Evolutionary conservation across 2,888 invertebrate species (phyloP), one percentile per base, ranked within the genome.

Genomic region (Drosophila falleni): DNA sequence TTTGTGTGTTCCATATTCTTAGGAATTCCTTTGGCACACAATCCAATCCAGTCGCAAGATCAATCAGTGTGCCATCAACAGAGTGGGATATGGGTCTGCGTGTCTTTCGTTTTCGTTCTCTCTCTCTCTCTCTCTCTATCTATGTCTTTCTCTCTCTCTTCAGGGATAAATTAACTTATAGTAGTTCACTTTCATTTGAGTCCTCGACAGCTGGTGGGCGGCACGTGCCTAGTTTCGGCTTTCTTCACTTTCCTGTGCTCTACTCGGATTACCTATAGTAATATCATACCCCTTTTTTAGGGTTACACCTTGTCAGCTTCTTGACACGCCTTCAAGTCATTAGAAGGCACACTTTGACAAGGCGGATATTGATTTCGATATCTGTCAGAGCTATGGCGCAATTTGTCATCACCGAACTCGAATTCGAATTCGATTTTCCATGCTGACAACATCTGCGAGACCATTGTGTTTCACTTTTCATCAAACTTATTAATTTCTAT

Each of bases 311-410:
- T 62, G 47, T 39, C 46, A 26, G 33, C 69, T 46, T 53, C 69
- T 46, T 53, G 50, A 13, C 73, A 80, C 81, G 78, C 88, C 87
- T 42, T 41, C 51, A 54, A 69, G 85, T 74, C 85, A 84, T 89
- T 89, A 81, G 63, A 78, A 61, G 74, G 72, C 86, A 87, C 88
- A 85, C 89, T 85, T 59, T 49, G 70, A 9, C 42, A 62, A 75
- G 85, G 86, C 86, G 86, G 90, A 90, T 89, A 89, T 90, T 89
- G 90, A 90, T 89, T 90, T 87, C 56, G 51, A 69, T 53, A 58
- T 73, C 51, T 53, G 53, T 72, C 60, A 62, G 50, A 49, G 46
- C 26, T 59, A 13, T 49, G 39, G 47, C 53, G 62, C 78, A 79
- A 71, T 79, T 74, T 74, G 46, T 67, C 49, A 31, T 54, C 58